These are phyloP conservation scores for Eupithecia vulgata DNA, from an alignment of 2,888 invertebrate species.

Conservation along the genomic window DNA sequence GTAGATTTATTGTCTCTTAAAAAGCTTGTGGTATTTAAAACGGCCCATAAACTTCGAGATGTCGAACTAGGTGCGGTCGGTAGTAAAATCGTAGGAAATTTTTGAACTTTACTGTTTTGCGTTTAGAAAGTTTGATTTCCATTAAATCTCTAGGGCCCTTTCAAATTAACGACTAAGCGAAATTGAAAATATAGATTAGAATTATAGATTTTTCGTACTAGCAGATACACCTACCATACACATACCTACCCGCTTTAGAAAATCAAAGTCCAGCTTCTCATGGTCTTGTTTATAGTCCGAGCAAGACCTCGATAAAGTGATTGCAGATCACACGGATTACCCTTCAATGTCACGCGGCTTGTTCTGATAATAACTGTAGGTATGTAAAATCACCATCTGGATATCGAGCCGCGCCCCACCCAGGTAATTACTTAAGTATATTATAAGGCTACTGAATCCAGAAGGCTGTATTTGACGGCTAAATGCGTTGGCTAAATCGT, in stretches of 20 bases:
- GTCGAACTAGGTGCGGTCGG: constrained; percentile 38
- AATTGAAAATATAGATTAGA: background rate
- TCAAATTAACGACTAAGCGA: background rate
- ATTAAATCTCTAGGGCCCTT: constrained; percentile 30
- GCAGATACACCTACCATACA: too few species aligned
- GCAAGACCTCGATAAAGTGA: constrained; percentile 55
- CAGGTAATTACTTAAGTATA: constrained; percentile 66
- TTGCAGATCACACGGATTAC: constrained; percentile 62
- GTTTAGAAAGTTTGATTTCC: constrained; percentile 15
- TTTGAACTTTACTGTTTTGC: constrained; percentile 21
- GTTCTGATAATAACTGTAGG: constrained; percentile 59
- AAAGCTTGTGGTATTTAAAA: constrained; percentile 42
- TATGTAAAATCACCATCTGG: constrained; percentile 69
- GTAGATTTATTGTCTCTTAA: constrained; percentile 45
- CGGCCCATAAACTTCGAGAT: constrained; percentile 30
- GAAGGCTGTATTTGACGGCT: constrained; percentile 59
- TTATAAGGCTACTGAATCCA: constrained; percentile 75
- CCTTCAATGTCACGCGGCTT: constrained; percentile 50
- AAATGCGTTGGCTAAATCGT: constrained; percentile 56
- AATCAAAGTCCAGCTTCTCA: background rate
- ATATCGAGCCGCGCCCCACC: constrained; percentile 57
- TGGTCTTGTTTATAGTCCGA: background rate
- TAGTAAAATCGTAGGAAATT: constrained; percentile 33
- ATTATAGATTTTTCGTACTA: background rate
- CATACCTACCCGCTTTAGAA: background rate